A percentile compares a stretch with the other conserved stretches of the same genome.
phyloP scores from a whole-genome alignment of 1,140 invertebrate species.

The Dolichoris vasculosae region DNA sequence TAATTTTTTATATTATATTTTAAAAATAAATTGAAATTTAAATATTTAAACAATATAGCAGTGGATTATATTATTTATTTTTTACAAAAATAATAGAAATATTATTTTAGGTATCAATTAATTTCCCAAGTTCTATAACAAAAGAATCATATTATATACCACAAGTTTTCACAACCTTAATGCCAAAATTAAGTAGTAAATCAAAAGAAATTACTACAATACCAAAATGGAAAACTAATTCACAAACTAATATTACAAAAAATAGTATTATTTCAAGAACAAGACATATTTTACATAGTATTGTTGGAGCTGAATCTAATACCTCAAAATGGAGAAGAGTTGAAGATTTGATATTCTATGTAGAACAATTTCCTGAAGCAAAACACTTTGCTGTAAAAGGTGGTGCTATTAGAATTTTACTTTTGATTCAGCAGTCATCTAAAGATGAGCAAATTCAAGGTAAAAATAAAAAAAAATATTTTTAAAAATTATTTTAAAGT shows the following conservation, averaged over 20 bases:
- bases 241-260: conserved; percentile 70
- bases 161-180: conserved; percentile 64
- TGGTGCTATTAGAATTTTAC: conserved; percentile 78
- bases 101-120: not conserved
- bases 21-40: not conserved
- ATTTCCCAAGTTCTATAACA: not conserved
- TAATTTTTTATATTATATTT: conserved; percentile 25
- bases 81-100: not conserved
- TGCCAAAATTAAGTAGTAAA: conserved; percentile 64
- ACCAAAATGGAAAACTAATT: conserved; percentile 72
- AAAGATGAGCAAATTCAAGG: conserved; percentile 71
- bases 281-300: conserved; percentile 79
- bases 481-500: conserved; percentile 11
- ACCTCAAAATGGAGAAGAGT: conserved; percentile 77
- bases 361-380: conserved; percentile 83
- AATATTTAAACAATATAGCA: not conserved
- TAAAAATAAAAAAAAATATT: conserved; percentile 46
- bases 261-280: conserved; percentile 80
- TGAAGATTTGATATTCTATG: conserved; percentile 81
- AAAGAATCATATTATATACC: conserved; percentile 58
- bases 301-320: conserved; percentile 77
- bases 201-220: conserved; percentile 58
- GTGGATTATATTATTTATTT: not conserved
- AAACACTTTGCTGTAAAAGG: conserved; percentile 83
- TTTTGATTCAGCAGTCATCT: conserved; percentile 71